These are phyloP conservation scores for Capitulum mitella DNA, from an alignment of 2,888 invertebrate genomes.

Conservation along the genomic window DNA sequence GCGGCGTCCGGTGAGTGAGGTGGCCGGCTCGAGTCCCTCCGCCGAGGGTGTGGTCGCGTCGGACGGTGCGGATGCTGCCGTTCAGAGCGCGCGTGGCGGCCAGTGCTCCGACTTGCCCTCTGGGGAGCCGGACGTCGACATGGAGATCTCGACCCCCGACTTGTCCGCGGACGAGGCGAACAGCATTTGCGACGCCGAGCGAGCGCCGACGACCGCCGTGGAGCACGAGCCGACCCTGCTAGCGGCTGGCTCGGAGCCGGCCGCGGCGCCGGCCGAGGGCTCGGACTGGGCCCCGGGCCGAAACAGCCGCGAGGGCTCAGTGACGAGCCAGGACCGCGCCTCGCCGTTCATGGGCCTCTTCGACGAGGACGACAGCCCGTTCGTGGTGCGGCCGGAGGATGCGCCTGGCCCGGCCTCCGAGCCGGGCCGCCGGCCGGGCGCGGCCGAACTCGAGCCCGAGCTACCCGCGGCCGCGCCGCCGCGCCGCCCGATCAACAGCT, in stretches of 20 bases:
- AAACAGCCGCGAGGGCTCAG: not conserved
- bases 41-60: not conserved
- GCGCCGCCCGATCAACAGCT: no score
- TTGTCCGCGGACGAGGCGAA: not conserved
- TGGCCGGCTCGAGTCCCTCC: not conserved
- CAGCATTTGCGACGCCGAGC: no score
- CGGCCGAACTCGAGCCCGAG: not conserved
- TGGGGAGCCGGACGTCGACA: not conserved
- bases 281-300: not conserved
- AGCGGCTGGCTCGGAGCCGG: no score
- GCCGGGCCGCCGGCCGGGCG: not conserved
- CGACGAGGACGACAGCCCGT: not conserved
- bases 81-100: no score
- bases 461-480: no score
- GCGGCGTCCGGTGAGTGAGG: not conserved
- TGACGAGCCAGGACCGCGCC: not conserved
- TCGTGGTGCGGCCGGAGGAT: not conserved
- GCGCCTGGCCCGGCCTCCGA: not conserved
- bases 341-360: slow-evolving; percentile 7
- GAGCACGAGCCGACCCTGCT: no score
- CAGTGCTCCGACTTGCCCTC: no score
- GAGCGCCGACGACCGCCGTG: no score
- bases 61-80: no score
- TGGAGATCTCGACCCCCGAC: not conserved
- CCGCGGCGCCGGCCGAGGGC: not conserved